Evolutionary conservation across 2,888 invertebrate species (phyloP).

Genomic region (Pyrochroa serraticornis): DNA sequence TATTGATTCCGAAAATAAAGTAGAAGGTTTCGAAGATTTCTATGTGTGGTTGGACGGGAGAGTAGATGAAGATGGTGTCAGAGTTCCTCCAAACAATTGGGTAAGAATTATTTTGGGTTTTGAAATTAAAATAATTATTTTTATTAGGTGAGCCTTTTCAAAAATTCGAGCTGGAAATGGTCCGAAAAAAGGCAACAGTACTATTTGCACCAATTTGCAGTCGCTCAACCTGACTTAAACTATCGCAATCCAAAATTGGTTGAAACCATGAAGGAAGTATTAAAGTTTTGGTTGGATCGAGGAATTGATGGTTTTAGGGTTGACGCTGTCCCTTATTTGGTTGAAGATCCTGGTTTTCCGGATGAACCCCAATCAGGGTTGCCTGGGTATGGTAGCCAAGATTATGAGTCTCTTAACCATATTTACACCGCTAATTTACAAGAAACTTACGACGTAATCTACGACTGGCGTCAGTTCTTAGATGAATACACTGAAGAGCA

Average conservation of each 20-base stretch:
- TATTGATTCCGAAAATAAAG: constrained; percentile 65
- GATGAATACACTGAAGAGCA: constrained; percentile 61
- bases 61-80: constrained; percentile 54
- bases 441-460: constrained; percentile 69
- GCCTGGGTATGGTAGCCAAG: constrained; percentile 61
- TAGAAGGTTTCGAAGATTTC: constrained; percentile 71
- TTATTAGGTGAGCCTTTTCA: constrained; percentile 45
- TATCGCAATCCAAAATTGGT: constrained; percentile 72
- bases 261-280: constrained; percentile 68
- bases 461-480: constrained; percentile 68
- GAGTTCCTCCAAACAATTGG: constrained; percentile 78
- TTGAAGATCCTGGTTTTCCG: constrained; percentile 52
- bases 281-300: constrained; percentile 80
- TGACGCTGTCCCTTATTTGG: constrained; percentile 69
- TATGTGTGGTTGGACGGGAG: constrained; percentile 78
- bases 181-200: constrained; percentile 68
- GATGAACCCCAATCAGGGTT: constrained; percentile 57
- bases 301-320: constrained; percentile 89
- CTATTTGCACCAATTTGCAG: constrained; percentile 81
- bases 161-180: constrained; percentile 61
- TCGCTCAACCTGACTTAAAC: constrained; percentile 82
- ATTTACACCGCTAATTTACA: constrained; percentile 65
- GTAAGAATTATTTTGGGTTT: constrained; percentile 55
- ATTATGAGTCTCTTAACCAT: constrained; percentile 63
- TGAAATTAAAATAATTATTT: too few species aligned